Percentiles rank a stretch among this genome's conserved stretches.
phyloP scores from a whole-genome alignment of 2,888 invertebrate species.

The Aquatica leii region DNA sequence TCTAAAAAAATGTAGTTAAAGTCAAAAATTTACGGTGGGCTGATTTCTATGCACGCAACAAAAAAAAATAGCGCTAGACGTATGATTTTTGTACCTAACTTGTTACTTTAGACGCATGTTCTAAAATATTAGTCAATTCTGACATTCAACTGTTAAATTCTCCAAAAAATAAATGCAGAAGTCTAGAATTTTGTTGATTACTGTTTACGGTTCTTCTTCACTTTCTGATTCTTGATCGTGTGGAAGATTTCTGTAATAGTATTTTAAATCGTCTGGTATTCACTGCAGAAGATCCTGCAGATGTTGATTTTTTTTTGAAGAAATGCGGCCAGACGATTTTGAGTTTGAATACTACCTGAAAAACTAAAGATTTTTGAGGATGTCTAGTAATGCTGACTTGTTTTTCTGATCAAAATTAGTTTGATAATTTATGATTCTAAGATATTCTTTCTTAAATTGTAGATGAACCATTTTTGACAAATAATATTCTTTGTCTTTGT shows the following conservation, averaged over 20 bases:
- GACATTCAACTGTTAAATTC: too few species aligned
- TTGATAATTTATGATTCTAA: neutral
- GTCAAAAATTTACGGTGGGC: too few species aligned
- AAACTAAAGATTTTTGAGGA: neutral
- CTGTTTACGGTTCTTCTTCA: too few species aligned
- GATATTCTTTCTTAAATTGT: neutral
- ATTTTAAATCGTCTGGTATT: neutral
- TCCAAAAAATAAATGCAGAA: too few species aligned
- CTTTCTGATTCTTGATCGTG: neutral
- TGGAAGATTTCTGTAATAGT: slow-evolving; percentile 2
- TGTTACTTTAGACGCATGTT: too few species aligned
- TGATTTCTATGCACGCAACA: too few species aligned
- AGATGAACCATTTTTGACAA: neutral
- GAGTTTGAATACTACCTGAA: neutral
- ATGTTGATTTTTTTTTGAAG: neutral
- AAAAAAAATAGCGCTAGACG: too few species aligned
- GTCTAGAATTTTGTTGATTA: too few species aligned
- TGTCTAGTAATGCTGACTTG: neutral
- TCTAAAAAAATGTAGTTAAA: too few species aligned
- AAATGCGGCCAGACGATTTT: neutral
- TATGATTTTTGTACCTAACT: too few species aligned
- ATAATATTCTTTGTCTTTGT: neutral
- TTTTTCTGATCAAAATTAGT: neutral
- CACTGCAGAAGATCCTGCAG: neutral
- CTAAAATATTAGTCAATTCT: too few species aligned